Evolutionary conservation across 2,888 invertebrate genomes (phyloP), one percentile per base, ranked within the genome.

Genomic region (Acleris laterana): DNA sequence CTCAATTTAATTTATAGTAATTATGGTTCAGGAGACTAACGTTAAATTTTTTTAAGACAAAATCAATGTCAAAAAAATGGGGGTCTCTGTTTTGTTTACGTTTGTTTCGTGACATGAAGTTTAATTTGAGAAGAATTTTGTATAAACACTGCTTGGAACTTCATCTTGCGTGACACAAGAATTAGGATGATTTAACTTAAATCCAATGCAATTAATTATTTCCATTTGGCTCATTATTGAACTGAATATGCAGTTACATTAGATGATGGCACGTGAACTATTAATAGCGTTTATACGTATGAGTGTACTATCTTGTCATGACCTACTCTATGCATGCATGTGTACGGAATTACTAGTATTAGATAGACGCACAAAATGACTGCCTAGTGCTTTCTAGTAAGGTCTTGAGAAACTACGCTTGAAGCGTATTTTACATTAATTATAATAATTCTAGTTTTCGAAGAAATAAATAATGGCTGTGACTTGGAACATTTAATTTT

Each of bases 361-460:
- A 62, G 62, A 62, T 62, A 62, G 66, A 66, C 66, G 66, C 66
- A 65, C 65, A 62, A 66, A 66, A 66, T 66, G 57, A 66, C 66
- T 66, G 48, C 61, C 48, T 62, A 57, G 66, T 62, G 57, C 61
- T 62, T 66, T 66, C 66, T 62, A 57, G 61, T 57, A 51, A 62
- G 51, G 57, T 38, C 66, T 52, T 9, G 13, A 56, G 66, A 66
- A 62, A 62, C 57, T 66, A 62, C 57, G 62, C 62, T 66, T 62
- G 19, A 61, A 66, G 62, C 61, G 65, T 51, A 55, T 28, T 55
- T 60, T 32, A 44, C 61, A 61, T 62, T 66, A 66, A 66, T 62
- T 62, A 52, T 25, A 48, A 57, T 66, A 57, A 57, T 66, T 46
- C 50, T 32, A n/a, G 42, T 61, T 66, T 61, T 66, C 66, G 42